A percentile compares a stretch with the other conserved stretches of the same genome.
phyloP scores from a whole-genome alignment of 2,113 vertebrate species.

The Harpagus bidentatus region DNA sequence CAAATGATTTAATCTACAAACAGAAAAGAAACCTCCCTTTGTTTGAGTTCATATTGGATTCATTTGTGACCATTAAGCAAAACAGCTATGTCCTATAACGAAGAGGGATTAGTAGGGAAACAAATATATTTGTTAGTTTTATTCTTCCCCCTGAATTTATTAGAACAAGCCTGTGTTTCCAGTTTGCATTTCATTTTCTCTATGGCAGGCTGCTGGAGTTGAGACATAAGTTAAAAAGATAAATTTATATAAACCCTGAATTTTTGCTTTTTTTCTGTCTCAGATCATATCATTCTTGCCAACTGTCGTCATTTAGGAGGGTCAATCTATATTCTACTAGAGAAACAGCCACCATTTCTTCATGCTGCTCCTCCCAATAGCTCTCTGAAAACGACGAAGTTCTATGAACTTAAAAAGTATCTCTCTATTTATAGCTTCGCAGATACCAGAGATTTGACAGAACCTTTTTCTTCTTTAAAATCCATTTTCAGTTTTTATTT shows the following conservation, averaged over 20 bases:
- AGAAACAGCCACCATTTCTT: constrained; percentile 8
- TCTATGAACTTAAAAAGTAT: background rate
- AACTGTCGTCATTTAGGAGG: constrained; percentile 30
- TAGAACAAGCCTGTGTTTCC: constrained; percentile 19
- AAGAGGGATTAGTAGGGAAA: constrained; percentile 52
- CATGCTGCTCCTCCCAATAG: background rate
- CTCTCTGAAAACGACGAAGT: background rate
- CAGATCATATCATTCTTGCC: background rate
- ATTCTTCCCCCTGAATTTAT: constrained; percentile 37
- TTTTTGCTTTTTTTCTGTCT: constrained; percentile 21
- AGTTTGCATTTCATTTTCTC: constrained; percentile 52
- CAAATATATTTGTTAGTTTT: constrained; percentile 62
- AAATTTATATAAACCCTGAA: background rate
- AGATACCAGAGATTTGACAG: background rate
- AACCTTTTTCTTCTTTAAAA: background rate
- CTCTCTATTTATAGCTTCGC: background rate
- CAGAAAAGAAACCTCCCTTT: constrained; percentile 12
- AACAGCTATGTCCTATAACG: constrained; percentile 52
- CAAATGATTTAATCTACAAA: constrained; percentile 63
- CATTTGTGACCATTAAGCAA: constrained; percentile 65
- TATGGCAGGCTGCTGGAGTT: constrained; percentile 14
- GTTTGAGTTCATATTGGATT: constrained; percentile 47
- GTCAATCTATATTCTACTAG: constrained; percentile 16
- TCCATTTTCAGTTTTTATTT: background rate
- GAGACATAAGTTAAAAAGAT: constrained; percentile 42